phyloP scores from a whole-genome alignment of 1,140 invertebrate genomes.

The Ips typographus region DNA sequence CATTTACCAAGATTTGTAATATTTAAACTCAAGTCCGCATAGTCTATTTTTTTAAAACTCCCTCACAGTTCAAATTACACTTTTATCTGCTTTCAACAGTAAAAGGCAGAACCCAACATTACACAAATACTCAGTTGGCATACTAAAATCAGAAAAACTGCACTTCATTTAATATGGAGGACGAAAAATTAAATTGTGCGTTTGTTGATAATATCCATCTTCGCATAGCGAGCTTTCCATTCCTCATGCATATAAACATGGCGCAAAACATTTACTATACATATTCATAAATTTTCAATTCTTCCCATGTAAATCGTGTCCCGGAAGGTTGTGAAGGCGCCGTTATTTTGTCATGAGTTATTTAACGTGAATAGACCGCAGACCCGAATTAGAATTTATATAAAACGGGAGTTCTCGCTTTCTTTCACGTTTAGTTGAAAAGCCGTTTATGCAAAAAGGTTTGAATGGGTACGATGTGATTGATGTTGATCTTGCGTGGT shows the following conservation, averaged over 20 bases:
- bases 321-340: slow-evolving; percentile 14
- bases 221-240: too few species aligned
- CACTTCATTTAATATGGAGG: too few species aligned
- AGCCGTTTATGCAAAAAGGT: not conserved
- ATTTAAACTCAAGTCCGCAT: too few species aligned
- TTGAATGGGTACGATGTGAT: not conserved
- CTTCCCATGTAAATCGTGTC: slow-evolving; percentile 17
- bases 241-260: not conserved
- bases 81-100: too few species aligned
- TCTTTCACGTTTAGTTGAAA: slow-evolving; percentile 8
- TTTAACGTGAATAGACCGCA: slow-evolving; percentile 19
- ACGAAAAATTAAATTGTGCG: too few species aligned
- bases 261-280: not conserved
- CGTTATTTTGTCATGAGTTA: slow-evolving; percentile 20
- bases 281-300: slow-evolving; percentile 21
- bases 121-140: too few species aligned
- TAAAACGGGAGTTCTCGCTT: slow-evolving; percentile 7
- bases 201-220: too few species aligned
- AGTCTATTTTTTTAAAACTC: too few species aligned
- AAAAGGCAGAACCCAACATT: too few species aligned
- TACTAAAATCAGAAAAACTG: too few species aligned
- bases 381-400: slow-evolving; percentile 11
- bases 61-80: too few species aligned
- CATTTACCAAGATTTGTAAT: too few species aligned
- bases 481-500: not conserved